phyloP scores from a whole-genome alignment of 2,797 vertebrate species.

The Ceryle rudis region DNA sequence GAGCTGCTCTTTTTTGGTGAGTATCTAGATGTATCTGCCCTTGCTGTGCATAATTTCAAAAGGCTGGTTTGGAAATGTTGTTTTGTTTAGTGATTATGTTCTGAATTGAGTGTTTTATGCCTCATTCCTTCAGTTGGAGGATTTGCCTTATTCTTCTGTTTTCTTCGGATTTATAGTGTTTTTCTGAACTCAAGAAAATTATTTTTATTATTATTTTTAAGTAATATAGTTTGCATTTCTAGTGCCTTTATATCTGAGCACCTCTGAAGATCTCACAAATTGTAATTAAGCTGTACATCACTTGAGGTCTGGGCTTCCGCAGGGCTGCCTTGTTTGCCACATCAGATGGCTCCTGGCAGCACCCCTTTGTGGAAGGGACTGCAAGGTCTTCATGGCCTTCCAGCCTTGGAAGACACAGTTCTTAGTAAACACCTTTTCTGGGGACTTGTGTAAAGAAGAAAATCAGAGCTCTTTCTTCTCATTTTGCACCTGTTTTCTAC shows the following conservation, averaged over 20 bases:
- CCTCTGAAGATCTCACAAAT: not conserved
- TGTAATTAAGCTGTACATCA: not conserved
- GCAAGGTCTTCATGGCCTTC: not conserved
- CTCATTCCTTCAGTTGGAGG: not conserved
- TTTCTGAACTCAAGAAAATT: not conserved
- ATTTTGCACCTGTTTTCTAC: constrained; percentile 20
- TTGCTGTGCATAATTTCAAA: not conserved
- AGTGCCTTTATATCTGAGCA: not conserved
- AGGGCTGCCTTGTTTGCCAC: not conserved
- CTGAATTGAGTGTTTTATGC: not conserved
- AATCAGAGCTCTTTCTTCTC: not conserved
- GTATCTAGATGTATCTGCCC: not conserved
- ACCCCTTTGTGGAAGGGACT: not conserved
- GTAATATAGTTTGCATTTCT: not conserved
- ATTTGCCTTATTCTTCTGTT: not conserved
- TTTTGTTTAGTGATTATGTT: not conserved
- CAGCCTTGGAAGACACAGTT: not conserved
- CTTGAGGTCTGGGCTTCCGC: not conserved
- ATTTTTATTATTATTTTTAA: not conserved
- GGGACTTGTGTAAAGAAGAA: not conserved
- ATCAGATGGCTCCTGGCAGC: not conserved
- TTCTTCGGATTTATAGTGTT: not conserved
- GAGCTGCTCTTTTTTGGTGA: constrained; percentile 27
- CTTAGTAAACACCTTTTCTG: not conserved
- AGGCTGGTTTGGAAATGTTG: not conserved